Conservation (phyloP, 2,888 invertebrate species). For the Drosophila prolongata region DNA sequence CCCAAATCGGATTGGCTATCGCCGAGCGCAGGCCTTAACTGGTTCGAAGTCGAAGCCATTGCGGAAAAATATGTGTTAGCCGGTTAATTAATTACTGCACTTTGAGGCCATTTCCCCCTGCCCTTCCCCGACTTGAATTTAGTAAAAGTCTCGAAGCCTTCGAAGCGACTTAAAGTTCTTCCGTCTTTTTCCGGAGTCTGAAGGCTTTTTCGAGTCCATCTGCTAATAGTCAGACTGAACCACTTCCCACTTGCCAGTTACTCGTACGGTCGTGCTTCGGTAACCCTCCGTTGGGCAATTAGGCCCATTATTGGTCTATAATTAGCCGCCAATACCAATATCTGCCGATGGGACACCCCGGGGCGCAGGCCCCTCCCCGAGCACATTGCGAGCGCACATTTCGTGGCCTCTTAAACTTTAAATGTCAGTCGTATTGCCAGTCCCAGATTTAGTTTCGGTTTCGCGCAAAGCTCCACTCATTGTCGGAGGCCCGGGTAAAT, state of each 20-base stretch:
- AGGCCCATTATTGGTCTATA: conserved; percentile 46
- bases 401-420: conserved; percentile 79
- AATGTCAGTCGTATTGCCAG: conserved; percentile 66
- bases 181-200: conserved; percentile 48
- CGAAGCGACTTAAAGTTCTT: conserved; percentile 41
- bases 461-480: conserved; percentile 1
- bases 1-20: conserved; percentile 1
- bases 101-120: conserved; percentile 6
- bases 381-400: conserved; percentile 19
- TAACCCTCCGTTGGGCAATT: conserved; percentile 35
- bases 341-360: conserved; percentile 5
- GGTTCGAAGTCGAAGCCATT: conserved; percentile 19
- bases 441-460: conserved; percentile 27
- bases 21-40: conserved; percentile 8
- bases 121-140: not conserved
- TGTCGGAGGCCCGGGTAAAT: not conserved
- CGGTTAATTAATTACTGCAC: conserved; percentile 65
- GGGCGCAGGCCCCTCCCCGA: conserved; percentile 19
- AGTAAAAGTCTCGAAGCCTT: conserved; percentile 12
- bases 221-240: conserved; percentile 45
- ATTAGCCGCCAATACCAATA: conserved; percentile 32
- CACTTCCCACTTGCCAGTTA: conserved; percentile 1
- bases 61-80: conserved; percentile 3
- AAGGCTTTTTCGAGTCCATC: conserved; percentile 35
- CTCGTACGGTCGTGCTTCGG: conserved; percentile 2